phyloP scores from a whole-genome alignment of 2,888 invertebrate genomes.

The Apamea monoglypha region DNA sequence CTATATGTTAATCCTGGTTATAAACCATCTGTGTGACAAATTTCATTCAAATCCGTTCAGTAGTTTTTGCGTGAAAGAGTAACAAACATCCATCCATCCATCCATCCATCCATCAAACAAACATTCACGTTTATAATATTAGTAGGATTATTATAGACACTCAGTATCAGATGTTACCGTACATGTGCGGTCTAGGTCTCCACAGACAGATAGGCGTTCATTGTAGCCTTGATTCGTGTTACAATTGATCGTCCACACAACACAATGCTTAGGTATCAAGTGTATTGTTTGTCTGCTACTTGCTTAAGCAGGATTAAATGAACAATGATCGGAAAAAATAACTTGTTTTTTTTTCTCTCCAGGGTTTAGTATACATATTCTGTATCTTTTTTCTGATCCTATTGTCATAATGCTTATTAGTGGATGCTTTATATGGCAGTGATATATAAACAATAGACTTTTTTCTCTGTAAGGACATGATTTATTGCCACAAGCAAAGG shows the following conservation, averaged over 20 bases:
- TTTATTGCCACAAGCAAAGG: conserved; percentile 44
- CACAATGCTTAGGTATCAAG: conserved; percentile 48
- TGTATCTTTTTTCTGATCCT: conserved; percentile 6
- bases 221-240: conserved; percentile 64
- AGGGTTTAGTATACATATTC: background rate
- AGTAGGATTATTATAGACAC: conserved; percentile 11
- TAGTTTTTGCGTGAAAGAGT: no score
- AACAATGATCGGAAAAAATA: conserved; percentile 30
- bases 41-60: no score
- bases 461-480: conserved; percentile 41
- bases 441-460: conserved; percentile 35
- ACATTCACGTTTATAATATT: no score
- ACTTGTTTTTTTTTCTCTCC: background rate
- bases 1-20: no score
- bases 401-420: conserved; percentile 38
- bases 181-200: conserved; percentile 58
- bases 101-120: no score
- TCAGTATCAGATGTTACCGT: conserved; percentile 50
- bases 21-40: no score
- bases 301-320: conserved; percentile 25
- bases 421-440: conserved; percentile 20
- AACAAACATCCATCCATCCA: no score
- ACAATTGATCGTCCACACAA: conserved; percentile 61
- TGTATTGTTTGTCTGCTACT: conserved; percentile 58
- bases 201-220: conserved; percentile 50